Evolutionary conservation across 1,140 invertebrate species (phyloP), one percentile per base, ranked within the genome.

Genomic region (Sipha flava): DNA sequence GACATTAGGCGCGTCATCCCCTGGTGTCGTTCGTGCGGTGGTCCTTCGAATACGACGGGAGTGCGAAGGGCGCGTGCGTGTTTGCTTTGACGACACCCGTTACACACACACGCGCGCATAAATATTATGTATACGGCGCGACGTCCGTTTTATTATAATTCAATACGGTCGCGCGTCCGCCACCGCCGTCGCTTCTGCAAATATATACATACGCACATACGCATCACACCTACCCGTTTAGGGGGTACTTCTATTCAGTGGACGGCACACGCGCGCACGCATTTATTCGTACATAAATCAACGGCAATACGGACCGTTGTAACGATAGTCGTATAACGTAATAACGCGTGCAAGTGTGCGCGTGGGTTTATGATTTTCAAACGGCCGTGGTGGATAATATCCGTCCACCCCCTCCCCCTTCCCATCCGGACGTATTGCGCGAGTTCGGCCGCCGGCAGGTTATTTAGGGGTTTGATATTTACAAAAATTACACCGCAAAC

Each of bases 41-140:
- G 34, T 6, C 34, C 37, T n/a, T 6, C 64, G 29, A 45, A 43
- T 43, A 45, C 31, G n/a, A 23, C 18, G 49, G 72, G n/a, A 18
- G 45, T 2, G 49, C 23, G 47, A 5, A 68, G 37, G 59, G 72
- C 72, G 72, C 21, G 73, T 21, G 72, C 72, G 72, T 57, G 52
- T 77, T 77, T 59, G 52, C 73, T 77, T 57, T 77, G 52, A 77
- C 73, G 34, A 77, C 49, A 73, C 70, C 26, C 70, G 45, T 9
- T 29, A 16, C 16, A 49, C 47, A 21, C 21, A 7, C 31, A 18
- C 40, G 16, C 62, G n/a, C 34, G 2, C 52, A 31, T 16, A 3
- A 31, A 52, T 7, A 49, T 49, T 70, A 70, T 31, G 43, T n/a
- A 16, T 18, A 1, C 29, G 54, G 6, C 47, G 62, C n/a, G 34